Conservation (phyloP, 2,797 vertebrate species). For the Sebastes vulpes region DNA sequence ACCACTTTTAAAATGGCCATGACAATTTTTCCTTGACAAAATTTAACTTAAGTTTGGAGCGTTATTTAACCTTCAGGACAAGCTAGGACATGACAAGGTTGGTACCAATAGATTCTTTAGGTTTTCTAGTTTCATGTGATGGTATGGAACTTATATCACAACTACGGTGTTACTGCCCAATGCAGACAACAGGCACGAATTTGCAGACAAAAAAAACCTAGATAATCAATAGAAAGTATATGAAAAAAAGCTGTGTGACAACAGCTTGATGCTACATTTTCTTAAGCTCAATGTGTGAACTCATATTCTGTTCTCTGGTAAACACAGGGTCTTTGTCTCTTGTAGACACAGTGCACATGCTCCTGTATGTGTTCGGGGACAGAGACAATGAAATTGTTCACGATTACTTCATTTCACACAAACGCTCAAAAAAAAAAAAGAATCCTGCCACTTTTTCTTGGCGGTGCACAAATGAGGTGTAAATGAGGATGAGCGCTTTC, state of each 20-base stretch:
- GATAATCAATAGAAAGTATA: not conserved
- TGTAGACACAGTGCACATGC: not conserved
- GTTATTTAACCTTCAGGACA: not conserved
- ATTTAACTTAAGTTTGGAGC: not conserved
- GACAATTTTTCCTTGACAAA: not conserved
- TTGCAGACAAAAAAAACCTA: not conserved
- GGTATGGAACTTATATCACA: not conserved
- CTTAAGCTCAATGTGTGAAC: not conserved
- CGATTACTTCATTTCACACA: not conserved
- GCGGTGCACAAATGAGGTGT: constrained; percentile 19
- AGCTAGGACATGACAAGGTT: not conserved
- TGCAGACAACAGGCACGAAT: not conserved
- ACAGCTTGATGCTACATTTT: not conserved
- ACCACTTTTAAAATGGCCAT: not conserved
- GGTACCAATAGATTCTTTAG: not conserved
- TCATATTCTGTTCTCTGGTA: not conserved
- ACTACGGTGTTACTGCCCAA: not conserved
- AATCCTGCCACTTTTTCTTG: constrained; percentile 11
- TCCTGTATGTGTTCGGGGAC: not conserved
- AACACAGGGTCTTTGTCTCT: not conserved
- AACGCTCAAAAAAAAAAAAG: not conserved
- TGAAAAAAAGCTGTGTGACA: not conserved
- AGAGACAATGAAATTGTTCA: not conserved
- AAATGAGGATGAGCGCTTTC: constrained; percentile 52
- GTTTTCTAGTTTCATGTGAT: not conserved